Conservation (phyloP, 2,888 invertebrate genomes). For the Cephus pygmeus region DNA sequence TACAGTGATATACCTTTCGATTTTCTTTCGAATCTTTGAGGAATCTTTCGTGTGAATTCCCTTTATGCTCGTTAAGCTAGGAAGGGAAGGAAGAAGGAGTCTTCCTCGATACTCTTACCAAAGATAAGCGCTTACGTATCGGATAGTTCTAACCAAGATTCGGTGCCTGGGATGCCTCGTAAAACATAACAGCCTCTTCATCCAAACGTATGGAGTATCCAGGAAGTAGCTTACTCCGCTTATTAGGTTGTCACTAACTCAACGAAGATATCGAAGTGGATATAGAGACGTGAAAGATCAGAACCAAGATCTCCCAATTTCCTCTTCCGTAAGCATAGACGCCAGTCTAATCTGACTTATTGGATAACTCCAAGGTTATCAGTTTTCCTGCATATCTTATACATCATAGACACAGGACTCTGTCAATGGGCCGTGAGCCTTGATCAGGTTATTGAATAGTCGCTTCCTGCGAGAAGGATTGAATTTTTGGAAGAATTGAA, state of each 20-base stretch:
- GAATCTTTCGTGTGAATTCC: neutral
- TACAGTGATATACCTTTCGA: neutral
- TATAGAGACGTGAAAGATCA: neutral
- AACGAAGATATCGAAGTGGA: neutral
- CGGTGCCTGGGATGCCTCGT: slow-evolving; percentile 11
- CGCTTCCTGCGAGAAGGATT: too few relatives aligned
- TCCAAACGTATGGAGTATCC: slow-evolving; percentile 13
- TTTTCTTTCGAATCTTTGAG: neutral
- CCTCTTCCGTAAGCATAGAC: neutral
- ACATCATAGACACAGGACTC: neutral
- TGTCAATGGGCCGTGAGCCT: neutral
- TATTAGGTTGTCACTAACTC: slow-evolving; percentile 11
- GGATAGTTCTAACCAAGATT: neutral
- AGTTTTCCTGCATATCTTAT: neutral
- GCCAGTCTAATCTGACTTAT: neutral
- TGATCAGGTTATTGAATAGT: too few relatives aligned
- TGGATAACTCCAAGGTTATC: neutral
- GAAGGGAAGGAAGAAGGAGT: neutral
- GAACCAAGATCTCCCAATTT: neutral
- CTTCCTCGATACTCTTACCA: neutral
- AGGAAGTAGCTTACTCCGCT: slow-evolving; percentile 19
- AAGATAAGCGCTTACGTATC: neutral
- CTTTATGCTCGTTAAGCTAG: neutral
- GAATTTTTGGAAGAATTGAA: too few relatives aligned
- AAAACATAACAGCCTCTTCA: slow-evolving; percentile 16